Percentiles rank a stretch among this genome's conserved stretches.
phyloP scores from a whole-genome alignment of 37 sponge, comb jelly and placozoan species.

The Crambe crambe region DNA sequence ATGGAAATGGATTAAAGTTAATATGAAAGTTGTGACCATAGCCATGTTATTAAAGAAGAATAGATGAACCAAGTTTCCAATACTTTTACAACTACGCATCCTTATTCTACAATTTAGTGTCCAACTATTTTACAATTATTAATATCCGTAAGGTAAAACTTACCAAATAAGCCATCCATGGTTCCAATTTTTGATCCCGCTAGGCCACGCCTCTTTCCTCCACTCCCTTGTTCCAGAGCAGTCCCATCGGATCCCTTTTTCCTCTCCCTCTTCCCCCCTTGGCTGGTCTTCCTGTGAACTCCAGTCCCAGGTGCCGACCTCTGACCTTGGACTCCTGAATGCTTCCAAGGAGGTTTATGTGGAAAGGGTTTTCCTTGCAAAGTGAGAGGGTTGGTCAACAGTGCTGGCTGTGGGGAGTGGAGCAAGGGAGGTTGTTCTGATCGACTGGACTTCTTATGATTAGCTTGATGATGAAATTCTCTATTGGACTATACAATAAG shows the following conservation, averaged over 20 bases:
- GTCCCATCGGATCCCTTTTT: background rate
- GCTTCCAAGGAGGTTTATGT: background rate
- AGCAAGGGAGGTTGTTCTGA: background rate
- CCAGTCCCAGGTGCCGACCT: background rate
- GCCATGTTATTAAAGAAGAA: too few species aligned
- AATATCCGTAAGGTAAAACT: background rate
- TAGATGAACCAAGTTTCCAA: too few species aligned
- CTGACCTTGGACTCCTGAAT: background rate
- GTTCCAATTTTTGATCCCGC: background rate
- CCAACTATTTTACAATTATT: background rate
- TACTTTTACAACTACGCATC: too few species aligned
- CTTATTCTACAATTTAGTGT: too few species aligned
- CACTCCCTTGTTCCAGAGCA: background rate
- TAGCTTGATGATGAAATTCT: too few species aligned
- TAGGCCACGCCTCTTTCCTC: background rate
- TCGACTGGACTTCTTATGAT: too few species aligned
- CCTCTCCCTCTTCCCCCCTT: background rate
- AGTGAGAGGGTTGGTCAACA: too few species aligned
- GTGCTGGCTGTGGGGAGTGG: background rate
- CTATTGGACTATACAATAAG: too few species aligned
- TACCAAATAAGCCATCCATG: slow-evolving; percentile 8
- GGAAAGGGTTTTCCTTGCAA: background rate
- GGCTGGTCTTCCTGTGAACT: background rate
- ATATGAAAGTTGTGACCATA: too few species aligned
- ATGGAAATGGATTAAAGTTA: too few species aligned